Percentiles rank a stretch among this genome's conserved stretches.
Evolutionary conservation across 2,113 vertebrate genomes (phyloP).

Genomic region (Pelmatolapia mariae): DNA sequence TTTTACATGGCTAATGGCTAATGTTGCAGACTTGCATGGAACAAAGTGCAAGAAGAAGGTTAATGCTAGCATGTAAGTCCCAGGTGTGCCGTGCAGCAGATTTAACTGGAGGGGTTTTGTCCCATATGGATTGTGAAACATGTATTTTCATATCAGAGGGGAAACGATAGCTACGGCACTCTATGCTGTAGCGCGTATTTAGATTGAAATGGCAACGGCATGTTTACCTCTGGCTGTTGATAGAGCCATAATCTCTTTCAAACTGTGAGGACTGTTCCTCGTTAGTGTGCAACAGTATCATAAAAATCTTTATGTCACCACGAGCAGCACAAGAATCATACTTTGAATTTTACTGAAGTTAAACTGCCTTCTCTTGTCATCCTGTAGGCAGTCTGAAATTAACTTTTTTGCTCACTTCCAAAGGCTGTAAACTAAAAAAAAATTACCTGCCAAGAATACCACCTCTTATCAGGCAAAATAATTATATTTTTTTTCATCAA

Average conservation of each 20-base stretch:
- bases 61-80: not conserved
- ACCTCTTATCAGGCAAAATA: slow-evolving; percentile 36
- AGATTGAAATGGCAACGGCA: slow-evolving; percentile 29
- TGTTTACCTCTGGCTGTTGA: slow-evolving; percentile 34
- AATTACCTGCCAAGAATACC: slow-evolving; percentile 46
- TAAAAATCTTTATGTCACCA: slow-evolving; percentile 21
- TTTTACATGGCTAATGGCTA: not conserved
- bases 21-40: not conserved
- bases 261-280: slow-evolving; percentile 5
- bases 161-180: not conserved
- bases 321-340: not conserved
- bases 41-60: not conserved
- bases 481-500: not conserved
- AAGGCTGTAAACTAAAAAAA: slow-evolving; percentile 23
- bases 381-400: slow-evolving; percentile 37
- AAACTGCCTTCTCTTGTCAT: slow-evolving; percentile 6
- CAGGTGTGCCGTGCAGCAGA: not conserved
- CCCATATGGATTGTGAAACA: not conserved
- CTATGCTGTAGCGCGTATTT: not conserved
- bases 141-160: not conserved
- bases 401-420: slow-evolving; percentile 30
- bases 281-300: slow-evolving; percentile 21
- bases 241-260: slow-evolving; percentile 17
- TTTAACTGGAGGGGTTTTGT: not conserved
- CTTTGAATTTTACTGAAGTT: slow-evolving; percentile 28